Evolutionary conservation across 2,888 invertebrate species (phyloP).

Genomic region (Hipparchia semele): DNA sequence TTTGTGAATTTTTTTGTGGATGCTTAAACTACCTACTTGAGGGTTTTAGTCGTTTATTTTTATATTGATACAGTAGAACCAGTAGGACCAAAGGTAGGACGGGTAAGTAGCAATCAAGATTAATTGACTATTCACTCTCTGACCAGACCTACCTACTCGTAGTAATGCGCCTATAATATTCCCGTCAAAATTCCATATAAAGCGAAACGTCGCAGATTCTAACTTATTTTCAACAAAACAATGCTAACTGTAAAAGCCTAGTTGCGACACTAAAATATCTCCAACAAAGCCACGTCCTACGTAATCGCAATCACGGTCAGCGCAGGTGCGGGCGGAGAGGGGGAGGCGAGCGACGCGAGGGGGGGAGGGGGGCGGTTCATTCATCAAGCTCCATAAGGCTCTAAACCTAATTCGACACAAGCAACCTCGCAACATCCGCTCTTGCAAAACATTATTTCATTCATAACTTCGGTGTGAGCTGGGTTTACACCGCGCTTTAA

Average conservation of each 20-base stretch:
- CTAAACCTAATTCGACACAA: constrained; percentile 81
- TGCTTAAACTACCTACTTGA: too few species aligned
- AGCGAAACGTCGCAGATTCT: background rate
- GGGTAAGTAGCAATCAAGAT: too few species aligned
- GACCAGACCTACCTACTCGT: background rate
- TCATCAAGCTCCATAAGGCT: constrained; percentile 81
- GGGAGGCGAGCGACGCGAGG: constrained; percentile 4
- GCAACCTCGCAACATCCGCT: constrained; percentile 83
- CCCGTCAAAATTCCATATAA: background rate
- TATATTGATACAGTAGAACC: too few species aligned
- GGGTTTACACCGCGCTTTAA: constrained; percentile 54
- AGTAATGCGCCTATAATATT: background rate
- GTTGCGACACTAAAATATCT: constrained; percentile 31
- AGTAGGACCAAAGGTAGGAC: too few species aligned
- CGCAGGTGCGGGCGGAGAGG: constrained; percentile 24
- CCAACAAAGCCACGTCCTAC: constrained; percentile 33
- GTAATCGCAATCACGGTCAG: constrained; percentile 32
- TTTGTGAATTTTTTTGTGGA: too few species aligned
- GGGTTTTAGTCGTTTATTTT: too few species aligned
- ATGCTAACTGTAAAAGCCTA: constrained; percentile 30
- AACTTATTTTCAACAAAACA: constrained; percentile 24
- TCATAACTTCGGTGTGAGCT: constrained; percentile 72
- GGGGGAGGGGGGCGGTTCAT: constrained; percentile 62
- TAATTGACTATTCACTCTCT: too few species aligned
- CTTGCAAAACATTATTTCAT: constrained; percentile 83